Conservation (phyloP, 1,140 invertebrate species). For the Drosophila lacteicornis region DNA sequence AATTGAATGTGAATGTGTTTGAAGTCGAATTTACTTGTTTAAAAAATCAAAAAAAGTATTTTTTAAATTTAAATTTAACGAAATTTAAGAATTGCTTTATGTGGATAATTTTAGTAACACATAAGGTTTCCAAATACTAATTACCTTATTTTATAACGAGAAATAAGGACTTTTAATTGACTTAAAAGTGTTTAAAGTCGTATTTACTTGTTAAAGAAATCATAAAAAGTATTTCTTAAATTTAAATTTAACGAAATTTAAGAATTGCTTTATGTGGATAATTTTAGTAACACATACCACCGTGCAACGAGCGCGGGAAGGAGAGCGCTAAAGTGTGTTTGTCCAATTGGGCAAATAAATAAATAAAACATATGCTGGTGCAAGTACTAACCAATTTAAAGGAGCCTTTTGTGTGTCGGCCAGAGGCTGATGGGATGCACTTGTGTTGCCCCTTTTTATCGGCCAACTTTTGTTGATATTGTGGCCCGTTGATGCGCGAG, state of each 20-base stretch:
- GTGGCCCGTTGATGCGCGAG: conserved; percentile 48
- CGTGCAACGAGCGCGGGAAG: conserved; percentile 39
- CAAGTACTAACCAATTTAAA: conserved; percentile 64
- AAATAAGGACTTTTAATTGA: too few relatives aligned
- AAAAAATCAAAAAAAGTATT: too few relatives aligned
- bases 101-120: background rate
- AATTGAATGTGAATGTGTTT: too few relatives aligned
- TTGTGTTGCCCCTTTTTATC: conserved; percentile 25
- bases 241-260: too few relatives aligned
- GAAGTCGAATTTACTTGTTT: background rate
- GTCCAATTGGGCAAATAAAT: conserved; percentile 53
- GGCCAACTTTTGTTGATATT: conserved; percentile 60
- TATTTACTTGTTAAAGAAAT: background rate
- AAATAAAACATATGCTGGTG: conserved; percentile 47
- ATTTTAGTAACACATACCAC: conserved; percentile 19
- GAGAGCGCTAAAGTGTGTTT: conserved; percentile 31
- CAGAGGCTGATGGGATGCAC: background rate
- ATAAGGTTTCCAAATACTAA: too few relatives aligned
- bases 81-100: too few relatives aligned
- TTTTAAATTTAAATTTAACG: too few relatives aligned
- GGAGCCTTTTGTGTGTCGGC: conserved; percentile 26
- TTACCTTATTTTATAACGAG: too few relatives aligned
- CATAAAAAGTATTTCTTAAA: too few relatives aligned
- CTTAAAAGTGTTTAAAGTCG: background rate
- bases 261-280: too few relatives aligned